Evolutionary conservation across 1,140 invertebrate species (phyloP).

Genomic region (Halesus radiatus): DNA sequence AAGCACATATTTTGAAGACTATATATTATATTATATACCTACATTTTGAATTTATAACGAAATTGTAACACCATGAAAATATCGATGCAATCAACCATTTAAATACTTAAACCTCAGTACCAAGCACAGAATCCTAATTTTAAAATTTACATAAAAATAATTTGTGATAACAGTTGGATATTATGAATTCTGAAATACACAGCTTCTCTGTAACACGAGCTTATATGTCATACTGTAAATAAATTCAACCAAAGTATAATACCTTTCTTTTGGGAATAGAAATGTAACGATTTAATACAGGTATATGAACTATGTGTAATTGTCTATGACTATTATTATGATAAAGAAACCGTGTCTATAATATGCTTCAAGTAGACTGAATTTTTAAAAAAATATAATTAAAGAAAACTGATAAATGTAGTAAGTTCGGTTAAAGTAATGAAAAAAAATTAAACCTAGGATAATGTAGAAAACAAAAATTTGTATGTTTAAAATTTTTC

Average conservation of each 20-base stretch:
- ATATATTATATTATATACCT: background rate
- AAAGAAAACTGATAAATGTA: slow-evolving; percentile 39
- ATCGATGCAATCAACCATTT: slow-evolving; percentile 25
- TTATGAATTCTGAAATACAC: slow-evolving; percentile 30
- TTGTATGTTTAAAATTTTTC: slow-evolving; percentile 12
- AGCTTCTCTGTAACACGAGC: slow-evolving; percentile 43
- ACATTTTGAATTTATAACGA: slow-evolving; percentile 4
- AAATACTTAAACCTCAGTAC: background rate
- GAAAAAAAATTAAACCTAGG: background rate
- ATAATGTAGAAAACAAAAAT: slow-evolving; percentile 16
- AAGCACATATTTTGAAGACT: slow-evolving; percentile 36
- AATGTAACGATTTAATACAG: slow-evolving; percentile 42
- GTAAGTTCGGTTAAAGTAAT: background rate
- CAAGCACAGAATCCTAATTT: slow-evolving; percentile 23
- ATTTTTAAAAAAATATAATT: slow-evolving; percentile 39
- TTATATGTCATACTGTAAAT: slow-evolving; percentile 34
- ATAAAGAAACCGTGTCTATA: slow-evolving; percentile 51
- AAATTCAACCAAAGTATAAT: slow-evolving; percentile 20
- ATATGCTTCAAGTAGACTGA: slow-evolving; percentile 56
- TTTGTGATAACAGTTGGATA: slow-evolving; percentile 16
- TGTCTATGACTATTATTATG: slow-evolving; percentile 45
- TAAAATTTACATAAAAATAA: slow-evolving; percentile 21
- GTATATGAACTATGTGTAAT: slow-evolving; percentile 40
- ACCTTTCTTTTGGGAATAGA: slow-evolving; percentile 30
- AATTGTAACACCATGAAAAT: slow-evolving; percentile 9